Evolutionary conservation across 2,888 invertebrate genomes (phyloP).

Genomic region (Cheilosia vernalis): DNA sequence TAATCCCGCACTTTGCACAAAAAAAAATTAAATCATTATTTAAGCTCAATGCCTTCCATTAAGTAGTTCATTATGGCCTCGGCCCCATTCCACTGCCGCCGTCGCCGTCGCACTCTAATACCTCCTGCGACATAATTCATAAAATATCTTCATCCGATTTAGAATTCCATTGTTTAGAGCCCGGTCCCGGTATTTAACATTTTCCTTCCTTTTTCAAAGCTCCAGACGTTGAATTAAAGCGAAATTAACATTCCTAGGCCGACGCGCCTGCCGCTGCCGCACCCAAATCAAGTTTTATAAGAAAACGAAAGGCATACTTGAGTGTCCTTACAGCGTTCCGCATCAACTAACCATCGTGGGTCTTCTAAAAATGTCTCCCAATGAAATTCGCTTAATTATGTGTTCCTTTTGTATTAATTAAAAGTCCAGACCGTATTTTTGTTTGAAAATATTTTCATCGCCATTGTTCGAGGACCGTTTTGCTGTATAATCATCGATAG

Average conservation of each 20-base stretch:
- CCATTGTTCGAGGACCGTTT: conserved; percentile 9
- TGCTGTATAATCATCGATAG: conserved; percentile 10
- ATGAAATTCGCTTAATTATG: conserved; percentile 65
- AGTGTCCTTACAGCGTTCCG: conserved; percentile 34
- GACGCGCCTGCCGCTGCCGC: neutral
- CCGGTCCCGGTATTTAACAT: conserved; percentile 38
- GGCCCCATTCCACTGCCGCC: neutral
- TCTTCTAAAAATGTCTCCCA: conserved; percentile 28
- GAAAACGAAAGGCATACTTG: conserved; percentile 45
- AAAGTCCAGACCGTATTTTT: conserved; percentile 50
- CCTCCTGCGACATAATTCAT: conserved; percentile 61
- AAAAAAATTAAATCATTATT: conserved; percentile 46
- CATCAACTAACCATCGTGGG: conserved; percentile 22
- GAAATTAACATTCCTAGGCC: conserved; percentile 33
- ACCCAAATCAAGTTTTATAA: neutral
- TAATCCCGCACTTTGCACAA: conserved; percentile 29
- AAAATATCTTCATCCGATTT: conserved; percentile 69
- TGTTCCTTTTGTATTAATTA: conserved; percentile 64
- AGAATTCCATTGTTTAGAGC: conserved; percentile 59
- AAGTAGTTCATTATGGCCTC: conserved; percentile 30
- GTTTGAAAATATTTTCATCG: conserved; percentile 27
- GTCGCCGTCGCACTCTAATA: neutral
- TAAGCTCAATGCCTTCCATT: conserved; percentile 46
- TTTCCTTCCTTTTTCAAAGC: neutral
- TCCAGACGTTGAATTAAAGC: conserved; percentile 47